Percentiles rank a stretch among this genome's conserved stretches.
Evolutionary conservation across 2,113 vertebrate species (phyloP).

Genomic region (Caloenas nicobarica): DNA sequence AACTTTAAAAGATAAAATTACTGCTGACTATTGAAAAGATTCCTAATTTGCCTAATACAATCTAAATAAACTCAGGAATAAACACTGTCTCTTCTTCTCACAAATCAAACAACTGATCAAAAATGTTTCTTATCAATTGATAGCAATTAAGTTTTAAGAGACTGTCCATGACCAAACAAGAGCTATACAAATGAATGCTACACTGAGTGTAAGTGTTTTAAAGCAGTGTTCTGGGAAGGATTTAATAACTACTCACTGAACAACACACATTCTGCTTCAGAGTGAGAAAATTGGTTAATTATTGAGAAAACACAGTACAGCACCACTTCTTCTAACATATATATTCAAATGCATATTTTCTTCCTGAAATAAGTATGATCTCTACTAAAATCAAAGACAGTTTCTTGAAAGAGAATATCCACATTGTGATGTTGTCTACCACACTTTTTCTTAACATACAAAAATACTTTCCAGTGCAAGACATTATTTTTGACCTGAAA

Average conservation of each 20-base stretch:
- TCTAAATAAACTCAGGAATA: not conserved
- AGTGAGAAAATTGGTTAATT: not conserved
- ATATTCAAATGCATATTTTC: not conserved
- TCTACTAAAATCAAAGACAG: not conserved
- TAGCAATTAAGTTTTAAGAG: not conserved
- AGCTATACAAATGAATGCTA: not conserved
- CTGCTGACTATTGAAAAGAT: not conserved
- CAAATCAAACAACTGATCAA: not conserved
- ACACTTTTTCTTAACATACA: not conserved
- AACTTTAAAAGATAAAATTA: not conserved
- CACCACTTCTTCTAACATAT: not conserved
- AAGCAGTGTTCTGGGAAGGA: not conserved
- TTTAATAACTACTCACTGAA: not conserved
- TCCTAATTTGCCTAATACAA: not conserved
- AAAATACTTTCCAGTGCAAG: not conserved
- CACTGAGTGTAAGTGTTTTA: not conserved
- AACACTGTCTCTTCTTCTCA: not conserved
- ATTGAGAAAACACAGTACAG: not conserved
- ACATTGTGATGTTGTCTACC: not conserved
- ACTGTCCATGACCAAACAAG: not conserved
- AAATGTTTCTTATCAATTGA: not conserved
- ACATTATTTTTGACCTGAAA: not conserved
- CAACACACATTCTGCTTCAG: not conserved
- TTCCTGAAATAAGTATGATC: not conserved
- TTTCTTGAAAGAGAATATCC: not conserved